These are phyloP conservation scores for Neostethus bicornis DNA, from an alignment of 2,797 vertebrate genomes.

Conservation along the genomic window DNA sequence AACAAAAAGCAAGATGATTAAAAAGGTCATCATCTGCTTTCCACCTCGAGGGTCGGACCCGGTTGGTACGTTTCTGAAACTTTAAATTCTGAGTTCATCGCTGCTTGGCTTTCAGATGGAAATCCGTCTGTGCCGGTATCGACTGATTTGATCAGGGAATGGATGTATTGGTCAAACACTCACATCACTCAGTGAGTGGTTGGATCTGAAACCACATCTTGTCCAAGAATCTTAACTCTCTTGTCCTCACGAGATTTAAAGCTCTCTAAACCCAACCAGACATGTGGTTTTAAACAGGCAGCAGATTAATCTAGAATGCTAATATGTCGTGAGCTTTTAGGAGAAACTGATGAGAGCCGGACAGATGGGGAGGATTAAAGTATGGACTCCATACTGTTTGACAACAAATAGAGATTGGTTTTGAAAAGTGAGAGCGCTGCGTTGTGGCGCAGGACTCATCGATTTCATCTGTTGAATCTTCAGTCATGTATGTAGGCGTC, in stretches of 20 bases:
- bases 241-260: constrained; percentile 43
- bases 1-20: too few species aligned
- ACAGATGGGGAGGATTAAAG: constrained; percentile 65
- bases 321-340: constrained; percentile 68
- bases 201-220: too few species aligned
- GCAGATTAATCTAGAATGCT: constrained; percentile 72
- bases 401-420: constrained; percentile 55
- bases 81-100: too few species aligned
- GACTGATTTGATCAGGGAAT: too few species aligned
- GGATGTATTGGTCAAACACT: too few species aligned
- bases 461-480: constrained; percentile 67
- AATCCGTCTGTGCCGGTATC: too few species aligned
- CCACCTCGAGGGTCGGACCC: too few species aligned
- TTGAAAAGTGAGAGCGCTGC: constrained; percentile 31
- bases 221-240: constrained; percentile 15
- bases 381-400: constrained; percentile 69
- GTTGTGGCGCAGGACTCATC: constrained; percentile 67
- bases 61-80: too few species aligned
- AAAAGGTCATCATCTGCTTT: too few species aligned
- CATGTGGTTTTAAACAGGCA: constrained; percentile 65
- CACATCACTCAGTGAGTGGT: too few species aligned
- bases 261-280: constrained; percentile 56
- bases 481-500: constrained; percentile 69
- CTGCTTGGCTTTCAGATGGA: too few species aligned
- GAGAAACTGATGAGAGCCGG: constrained; percentile 53